phyloP scores from a whole-genome alignment of 2,888 invertebrate species.

The Antheraea yamamai region DNA sequence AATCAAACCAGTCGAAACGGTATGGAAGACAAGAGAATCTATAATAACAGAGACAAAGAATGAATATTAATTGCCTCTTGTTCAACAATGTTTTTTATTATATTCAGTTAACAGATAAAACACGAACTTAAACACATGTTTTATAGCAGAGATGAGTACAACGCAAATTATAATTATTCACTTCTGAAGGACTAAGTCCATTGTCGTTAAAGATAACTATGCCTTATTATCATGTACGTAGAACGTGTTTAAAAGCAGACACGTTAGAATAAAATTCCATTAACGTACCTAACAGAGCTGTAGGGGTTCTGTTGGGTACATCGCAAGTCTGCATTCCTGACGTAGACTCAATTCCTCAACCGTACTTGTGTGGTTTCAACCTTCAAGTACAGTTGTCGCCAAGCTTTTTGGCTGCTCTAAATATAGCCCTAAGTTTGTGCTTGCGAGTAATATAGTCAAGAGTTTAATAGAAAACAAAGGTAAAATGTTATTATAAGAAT shows the following conservation, averaged over 20 bases:
- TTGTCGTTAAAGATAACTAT: slow-evolving; percentile 8
- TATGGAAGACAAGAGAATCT: not conserved
- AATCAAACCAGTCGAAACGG: not conserved
- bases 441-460: no score
- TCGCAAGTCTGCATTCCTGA: not conserved
- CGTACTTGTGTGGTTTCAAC: not conserved
- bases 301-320: not conserved
- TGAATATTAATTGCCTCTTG: not conserved
- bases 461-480: no score
- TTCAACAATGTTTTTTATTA: not conserved
- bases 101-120: slow-evolving; percentile 14
- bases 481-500: no score
- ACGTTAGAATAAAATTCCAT: not conserved
- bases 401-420: no score
- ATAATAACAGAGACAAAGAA: not conserved
- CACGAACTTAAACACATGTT: slow-evolving; percentile 18
- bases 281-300: not conserved
- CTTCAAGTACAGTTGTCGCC: not conserved
- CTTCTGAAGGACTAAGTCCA: not conserved
- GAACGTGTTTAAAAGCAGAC: slow-evolving; percentile 1
- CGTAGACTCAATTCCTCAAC: not conserved
- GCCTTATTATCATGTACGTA: not conserved
- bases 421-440: no score
- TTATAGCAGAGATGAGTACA: not conserved
- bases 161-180: not conserved